These are phyloP conservation scores for Parnassius glacialis DNA, from an alignment of 2,888 invertebrate species.

Conservation along the genomic window DNA sequence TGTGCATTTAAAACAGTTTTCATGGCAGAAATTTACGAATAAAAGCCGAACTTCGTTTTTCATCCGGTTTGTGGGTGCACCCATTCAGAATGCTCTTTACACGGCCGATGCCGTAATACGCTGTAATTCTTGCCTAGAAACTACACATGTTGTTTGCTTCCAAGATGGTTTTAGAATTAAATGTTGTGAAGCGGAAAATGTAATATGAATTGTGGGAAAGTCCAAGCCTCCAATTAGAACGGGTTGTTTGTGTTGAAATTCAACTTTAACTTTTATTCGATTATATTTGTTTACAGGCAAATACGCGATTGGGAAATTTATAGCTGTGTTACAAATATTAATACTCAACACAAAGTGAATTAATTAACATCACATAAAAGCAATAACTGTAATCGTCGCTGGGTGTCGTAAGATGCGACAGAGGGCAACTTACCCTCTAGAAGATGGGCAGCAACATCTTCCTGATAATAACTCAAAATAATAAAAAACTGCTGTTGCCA, in stretches of 20 bases:
- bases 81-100: conserved; percentile 17
- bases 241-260: background rate
- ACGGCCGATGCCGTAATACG: conserved; percentile 17
- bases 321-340: no score
- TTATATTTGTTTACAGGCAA: no score
- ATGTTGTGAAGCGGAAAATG: conserved; percentile 7
- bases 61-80: conserved; percentile 13
- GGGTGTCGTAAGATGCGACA: no score
- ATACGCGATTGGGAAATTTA: no score
- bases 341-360: no score
- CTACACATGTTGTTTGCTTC: conserved; percentile 9
- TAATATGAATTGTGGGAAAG: conserved; percentile 2
- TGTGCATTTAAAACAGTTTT: background rate
- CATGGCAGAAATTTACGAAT: conserved; percentile 5
- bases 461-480: no score
- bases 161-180: conserved; percentile 17
- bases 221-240: conserved; percentile 13
- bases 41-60: conserved; percentile 14
- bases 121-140: conserved; percentile 9
- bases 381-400: no score
- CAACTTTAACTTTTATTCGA: background rate
- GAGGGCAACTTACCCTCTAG: no score
- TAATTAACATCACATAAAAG: no score
- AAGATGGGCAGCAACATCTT: no score
- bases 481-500: no score